These are phyloP conservation scores for Diloba caeruleocephala DNA, from an alignment of 2,888 invertebrate genomes.

Conservation along the genomic window DNA sequence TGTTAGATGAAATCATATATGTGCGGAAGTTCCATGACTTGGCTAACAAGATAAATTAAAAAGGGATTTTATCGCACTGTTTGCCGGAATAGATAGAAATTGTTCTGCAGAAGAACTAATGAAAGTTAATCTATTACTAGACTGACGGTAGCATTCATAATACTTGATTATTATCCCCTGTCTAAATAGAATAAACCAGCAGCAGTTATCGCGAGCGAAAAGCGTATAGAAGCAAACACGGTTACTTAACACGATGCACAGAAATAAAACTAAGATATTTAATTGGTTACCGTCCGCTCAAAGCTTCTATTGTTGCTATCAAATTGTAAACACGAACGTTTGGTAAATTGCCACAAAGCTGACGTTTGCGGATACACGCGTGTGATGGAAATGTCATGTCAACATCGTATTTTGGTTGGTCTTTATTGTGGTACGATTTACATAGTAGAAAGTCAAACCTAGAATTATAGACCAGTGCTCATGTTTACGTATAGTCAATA, in stretches of 20 bases:
- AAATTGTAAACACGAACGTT: slow-evolving; percentile 49
- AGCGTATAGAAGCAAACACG: slow-evolving; percentile 64
- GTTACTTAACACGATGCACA: slow-evolving; percentile 64
- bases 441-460: slow-evolving; percentile 35
- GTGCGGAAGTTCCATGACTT: slow-evolving; percentile 1
- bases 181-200: slow-evolving; percentile 62
- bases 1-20: slow-evolving; percentile 2
- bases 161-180: slow-evolving; percentile 50
- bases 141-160: slow-evolving; percentile 31
- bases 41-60: slow-evolving; percentile 3
- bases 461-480: slow-evolving; percentile 20
- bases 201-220: slow-evolving; percentile 56
- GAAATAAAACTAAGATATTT: slow-evolving; percentile 70
- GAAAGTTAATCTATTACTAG: slow-evolving; percentile 25
- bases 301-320: slow-evolving; percentile 55
- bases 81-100: slow-evolving; percentile 13
- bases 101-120: slow-evolving; percentile 15
- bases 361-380: slow-evolving; percentile 32
- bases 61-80: slow-evolving; percentile 4
- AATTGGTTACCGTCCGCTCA: slow-evolving; percentile 64
- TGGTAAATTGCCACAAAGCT: slow-evolving; percentile 49
- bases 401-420: slow-evolving; percentile 53
- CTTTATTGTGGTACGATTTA: slow-evolving; percentile 50
- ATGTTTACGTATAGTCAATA: background rate
- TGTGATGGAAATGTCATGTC: slow-evolving; percentile 53